These are phyloP conservation scores for Periophthalmus modestus DNA, from an alignment of 2,113 vertebrate species.

Conservation along the genomic window DNA sequence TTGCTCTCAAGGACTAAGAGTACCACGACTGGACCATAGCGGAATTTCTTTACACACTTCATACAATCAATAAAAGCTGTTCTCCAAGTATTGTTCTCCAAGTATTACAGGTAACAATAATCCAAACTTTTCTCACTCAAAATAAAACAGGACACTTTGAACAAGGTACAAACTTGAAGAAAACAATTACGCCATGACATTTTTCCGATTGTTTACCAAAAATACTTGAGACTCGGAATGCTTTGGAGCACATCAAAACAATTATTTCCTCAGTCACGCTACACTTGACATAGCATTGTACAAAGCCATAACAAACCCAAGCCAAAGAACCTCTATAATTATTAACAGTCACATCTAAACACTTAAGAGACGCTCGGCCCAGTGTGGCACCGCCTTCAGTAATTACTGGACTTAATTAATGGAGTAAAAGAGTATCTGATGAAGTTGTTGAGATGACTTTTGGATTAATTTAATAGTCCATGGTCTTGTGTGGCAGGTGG, in stretches of 20 bases:
- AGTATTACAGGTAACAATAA: conserved; percentile 51
- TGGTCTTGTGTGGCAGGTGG: conserved; percentile 49
- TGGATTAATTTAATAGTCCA: conserved; percentile 73
- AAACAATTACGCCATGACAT: conserved; percentile 43
- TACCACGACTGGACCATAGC: neutral
- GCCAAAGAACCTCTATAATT: conserved; percentile 59
- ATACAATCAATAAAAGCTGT: neutral
- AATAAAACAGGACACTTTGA: conserved; percentile 35
- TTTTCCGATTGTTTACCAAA: conserved; percentile 46
- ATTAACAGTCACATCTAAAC: conserved; percentile 56
- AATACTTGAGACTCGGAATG: conserved; percentile 49
- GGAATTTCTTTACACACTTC: neutral
- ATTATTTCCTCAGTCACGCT: conserved; percentile 70
- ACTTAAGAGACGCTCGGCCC: conserved; percentile 49
- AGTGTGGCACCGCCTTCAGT: conserved; percentile 65
- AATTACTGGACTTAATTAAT: conserved; percentile 79
- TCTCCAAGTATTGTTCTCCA: neutral
- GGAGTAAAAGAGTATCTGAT: conserved; percentile 75
- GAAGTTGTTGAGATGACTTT: conserved; percentile 68
- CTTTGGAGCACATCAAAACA: conserved; percentile 66
- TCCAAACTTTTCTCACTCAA: neutral
- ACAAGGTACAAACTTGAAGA: conserved; percentile 36
- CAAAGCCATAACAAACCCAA: conserved; percentile 56
- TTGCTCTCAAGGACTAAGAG: neutral
- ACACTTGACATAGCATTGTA: conserved; percentile 68